Evolutionary conservation across 2,888 invertebrate genomes (phyloP).

Genomic region (Rosalia funebris): DNA sequence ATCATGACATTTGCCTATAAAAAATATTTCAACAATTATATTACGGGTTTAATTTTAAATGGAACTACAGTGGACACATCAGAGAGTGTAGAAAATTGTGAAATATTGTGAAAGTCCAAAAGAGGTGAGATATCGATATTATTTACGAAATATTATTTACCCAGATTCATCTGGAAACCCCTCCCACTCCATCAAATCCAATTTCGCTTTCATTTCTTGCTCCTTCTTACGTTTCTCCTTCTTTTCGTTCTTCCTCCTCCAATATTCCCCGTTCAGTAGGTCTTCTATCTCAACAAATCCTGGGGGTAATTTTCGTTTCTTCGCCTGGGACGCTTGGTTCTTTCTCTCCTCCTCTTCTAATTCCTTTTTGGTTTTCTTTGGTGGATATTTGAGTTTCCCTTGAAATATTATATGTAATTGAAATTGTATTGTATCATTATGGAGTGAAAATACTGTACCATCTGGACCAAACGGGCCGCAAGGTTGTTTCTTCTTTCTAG

Average conservation of each 20-base stretch:
- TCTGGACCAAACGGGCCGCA: constrained; percentile 54
- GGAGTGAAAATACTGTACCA: constrained; percentile 47
- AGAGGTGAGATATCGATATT: too few species aligned
- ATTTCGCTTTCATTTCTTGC: constrained; percentile 56
- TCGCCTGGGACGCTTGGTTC: constrained; percentile 40
- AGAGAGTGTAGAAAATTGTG: too few species aligned
- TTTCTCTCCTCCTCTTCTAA: constrained; percentile 62
- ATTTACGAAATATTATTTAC: too few species aligned
- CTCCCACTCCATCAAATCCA: constrained; percentile 53
- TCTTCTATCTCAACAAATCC: constrained; percentile 69
- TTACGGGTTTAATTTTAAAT: too few species aligned
- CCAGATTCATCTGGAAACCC: constrained; percentile 44
- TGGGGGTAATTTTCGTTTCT: constrained; percentile 54
- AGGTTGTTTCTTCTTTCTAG: constrained; percentile 52
- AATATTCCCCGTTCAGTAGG: constrained; percentile 69
- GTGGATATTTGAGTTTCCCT: constrained; percentile 71
- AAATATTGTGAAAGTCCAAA: too few species aligned
- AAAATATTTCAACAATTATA: too few species aligned
- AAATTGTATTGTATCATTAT: constrained; percentile 16
- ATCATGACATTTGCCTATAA: too few species aligned
- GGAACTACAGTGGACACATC: too few species aligned
- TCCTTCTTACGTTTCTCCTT: constrained; percentile 45
- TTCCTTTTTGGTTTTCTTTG: constrained; percentile 62
- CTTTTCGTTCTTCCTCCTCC: constrained; percentile 54
- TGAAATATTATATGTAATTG: background rate